Evolutionary conservation across 1,140 invertebrate species (phyloP).

Genomic region (Drosophila melanogaster): Release_6_plus_ISO1_MT NT_033777.3:14100001-14100500

Average conservation of each 20-base stretch:
- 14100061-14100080: conserved; percentile 6
- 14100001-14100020: neutral
- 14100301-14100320: conserved; percentile 5
- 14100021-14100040: neutral
- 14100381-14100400: conserved; percentile 47
- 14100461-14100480: neutral
- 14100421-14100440: conserved; percentile 31
- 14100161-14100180: neutral
- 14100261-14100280: conserved; percentile 25
- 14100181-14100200: conserved; percentile 9
- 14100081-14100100: conserved; percentile 8
- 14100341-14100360: conserved; percentile 6
- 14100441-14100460: conserved; percentile 36
- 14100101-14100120: neutral
- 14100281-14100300: conserved; percentile 14
- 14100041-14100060: neutral
- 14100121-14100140: too few relatives aligned
- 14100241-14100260: conserved; percentile 4
- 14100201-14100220: conserved; percentile 24
- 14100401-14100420: conserved; percentile 21
- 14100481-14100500: conserved; percentile 34
- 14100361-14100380: conserved; percentile 32
- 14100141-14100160: neutral
- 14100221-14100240: conserved; percentile 6
- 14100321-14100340: neutral